Evolutionary conservation across 2,888 invertebrate genomes (phyloP), one percentile per base, ranked within the genome.

Genomic region (Cataglyphis rosenhaueri): DNA sequence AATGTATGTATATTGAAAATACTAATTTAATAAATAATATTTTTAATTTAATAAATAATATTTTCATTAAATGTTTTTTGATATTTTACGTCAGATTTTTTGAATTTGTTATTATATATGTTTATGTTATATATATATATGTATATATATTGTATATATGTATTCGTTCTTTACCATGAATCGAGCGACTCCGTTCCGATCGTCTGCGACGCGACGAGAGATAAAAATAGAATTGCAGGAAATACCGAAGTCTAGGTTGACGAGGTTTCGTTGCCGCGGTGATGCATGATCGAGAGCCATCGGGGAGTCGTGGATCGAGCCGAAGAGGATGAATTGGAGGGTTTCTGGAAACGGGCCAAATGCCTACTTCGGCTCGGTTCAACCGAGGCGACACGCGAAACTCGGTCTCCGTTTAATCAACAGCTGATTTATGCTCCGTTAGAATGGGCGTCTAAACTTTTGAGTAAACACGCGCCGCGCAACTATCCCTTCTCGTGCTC

Each of bases 331-430:
- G 73, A 83, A 88, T 86, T 85, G 87, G 85, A 82, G 83, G 86
- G 84, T 61, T 85, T 68, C 81, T 90, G 90, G 91, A 90, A 62
- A 32, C 59, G 32, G 32, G 88, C 91, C 91, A 91, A 86, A 87
- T 88, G 83, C 73, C 83, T 84, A 82, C 83, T 87, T 82, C 73
- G 55, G 29, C 29, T 73, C 75, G 38, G 64, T 78, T 78, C 74
- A 52, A 62, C 48, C 41, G 59, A 52, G 68, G 52, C 78, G 83
- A 78, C 82, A 85, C 73, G 82, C 82, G 84, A 85, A 84, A 66
- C 65, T 82, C 71, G 38, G 75, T 52, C 79, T 84, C 55, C 88
- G 85, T 88, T 78, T 88, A 89, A 89, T 88, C 88, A 84, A 89
- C 88, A 61, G 81, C 81, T 83, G 87, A 85, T 88, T 88, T 85